Evolutionary conservation across 2,888 invertebrate genomes (phyloP).

Genomic region (Lysandra coridon): DNA sequence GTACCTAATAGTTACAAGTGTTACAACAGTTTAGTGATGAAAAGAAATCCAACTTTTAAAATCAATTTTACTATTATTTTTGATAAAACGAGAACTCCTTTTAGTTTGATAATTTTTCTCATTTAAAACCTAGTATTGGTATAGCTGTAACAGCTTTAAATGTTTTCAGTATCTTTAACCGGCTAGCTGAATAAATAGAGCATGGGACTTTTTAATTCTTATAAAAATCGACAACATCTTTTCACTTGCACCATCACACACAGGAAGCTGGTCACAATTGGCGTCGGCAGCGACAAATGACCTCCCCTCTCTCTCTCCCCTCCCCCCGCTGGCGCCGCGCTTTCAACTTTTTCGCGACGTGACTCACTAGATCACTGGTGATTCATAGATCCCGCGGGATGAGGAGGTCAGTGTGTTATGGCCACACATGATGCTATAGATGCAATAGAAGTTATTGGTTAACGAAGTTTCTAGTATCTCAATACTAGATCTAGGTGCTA

Average conservation of each 20-base stretch:
- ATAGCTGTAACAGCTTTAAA: too few relatives aligned
- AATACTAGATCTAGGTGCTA: neutral
- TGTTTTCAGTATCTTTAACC: neutral
- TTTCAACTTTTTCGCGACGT: slow-evolving; percentile 38
- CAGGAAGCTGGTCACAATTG: slow-evolving; percentile 77
- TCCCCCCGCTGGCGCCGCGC: slow-evolving; percentile 63
- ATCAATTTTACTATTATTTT: too few relatives aligned
- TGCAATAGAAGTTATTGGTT: neutral
- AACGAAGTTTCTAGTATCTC: neutral
- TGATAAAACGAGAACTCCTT: too few relatives aligned
- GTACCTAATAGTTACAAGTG: too few relatives aligned
- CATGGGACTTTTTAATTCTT: too few relatives aligned
- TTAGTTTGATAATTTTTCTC: too few relatives aligned
- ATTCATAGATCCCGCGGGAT: slow-evolving; percentile 29
- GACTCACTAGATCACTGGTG: slow-evolving; percentile 30
- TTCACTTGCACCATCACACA: slow-evolving; percentile 49
- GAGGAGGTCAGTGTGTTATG: slow-evolving; percentile 29
- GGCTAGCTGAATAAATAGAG: too few relatives aligned
- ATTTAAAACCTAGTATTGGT: too few relatives aligned
- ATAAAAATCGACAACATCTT: slow-evolving; percentile 19
- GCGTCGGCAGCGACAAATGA: slow-evolving; percentile 73
- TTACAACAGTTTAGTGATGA: too few relatives aligned
- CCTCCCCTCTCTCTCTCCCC: slow-evolving; percentile 57
- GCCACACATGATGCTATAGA: slow-evolving; percentile 15
- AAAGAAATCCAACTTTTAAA: too few relatives aligned